Percentiles rank a stretch among this genome's conserved stretches.
These are phyloP conservation scores for Micronycteris hirsuta DNA, from an alignment of 2,113 vertebrate species.

Conservation along the genomic window DNA sequence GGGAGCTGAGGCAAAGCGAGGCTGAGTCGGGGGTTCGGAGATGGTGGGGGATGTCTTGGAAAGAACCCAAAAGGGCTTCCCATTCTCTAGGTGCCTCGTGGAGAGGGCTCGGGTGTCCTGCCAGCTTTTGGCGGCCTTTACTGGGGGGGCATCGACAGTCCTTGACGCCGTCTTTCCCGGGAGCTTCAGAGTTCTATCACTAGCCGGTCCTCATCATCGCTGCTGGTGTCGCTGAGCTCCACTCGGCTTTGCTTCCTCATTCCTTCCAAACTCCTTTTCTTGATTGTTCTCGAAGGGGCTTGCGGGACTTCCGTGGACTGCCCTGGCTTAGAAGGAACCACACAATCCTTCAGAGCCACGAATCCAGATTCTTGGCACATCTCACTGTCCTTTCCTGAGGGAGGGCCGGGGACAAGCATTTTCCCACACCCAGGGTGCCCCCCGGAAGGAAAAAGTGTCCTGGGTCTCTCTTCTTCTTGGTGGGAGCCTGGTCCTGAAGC, in stretches of 20 bases:
- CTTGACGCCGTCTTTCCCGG: accelerated
- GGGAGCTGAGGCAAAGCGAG: neutral
- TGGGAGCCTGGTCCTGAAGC: neutral
- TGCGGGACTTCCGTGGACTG: conserved; percentile 13
- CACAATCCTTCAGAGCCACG: neutral
- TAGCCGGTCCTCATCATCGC: conserved; percentile 84
- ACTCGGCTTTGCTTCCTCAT: conserved; percentile 81
- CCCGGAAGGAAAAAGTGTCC: neutral
- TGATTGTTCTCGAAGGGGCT: conserved; percentile 51
- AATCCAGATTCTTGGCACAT: neutral
- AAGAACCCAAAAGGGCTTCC: conserved; percentile 59
- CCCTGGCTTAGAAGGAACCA: neutral
- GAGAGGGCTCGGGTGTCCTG: neutral
- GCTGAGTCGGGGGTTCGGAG: neutral
- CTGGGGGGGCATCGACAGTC: accelerated
- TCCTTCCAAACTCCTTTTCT: conserved; percentile 80
- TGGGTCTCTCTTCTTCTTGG: neutral
- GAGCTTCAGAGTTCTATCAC: conserved; percentile 82
- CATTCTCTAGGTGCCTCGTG: conserved; percentile 35
- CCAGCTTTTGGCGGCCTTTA: neutral
- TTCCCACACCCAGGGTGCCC: neutral
- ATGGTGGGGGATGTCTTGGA: neutral
- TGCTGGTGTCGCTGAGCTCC: conserved; percentile 82
- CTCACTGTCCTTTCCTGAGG: neutral
- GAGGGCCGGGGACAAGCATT: neutral